Base-by-base conservation (phyloP, 23 tunicate species). In the Phallusia fumigata region DNA sequence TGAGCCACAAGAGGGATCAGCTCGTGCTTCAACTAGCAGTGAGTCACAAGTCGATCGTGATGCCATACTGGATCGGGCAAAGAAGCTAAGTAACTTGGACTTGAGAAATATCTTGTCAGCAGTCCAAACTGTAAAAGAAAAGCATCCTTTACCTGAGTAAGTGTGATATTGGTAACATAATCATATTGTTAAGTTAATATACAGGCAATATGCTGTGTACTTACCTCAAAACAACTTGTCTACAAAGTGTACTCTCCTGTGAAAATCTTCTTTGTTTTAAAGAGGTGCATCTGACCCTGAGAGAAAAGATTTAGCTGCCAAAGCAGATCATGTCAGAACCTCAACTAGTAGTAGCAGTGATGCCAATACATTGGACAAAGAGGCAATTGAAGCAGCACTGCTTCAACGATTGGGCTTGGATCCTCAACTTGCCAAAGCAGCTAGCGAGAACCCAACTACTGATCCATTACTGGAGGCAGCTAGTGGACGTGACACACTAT, bases 41-140 rank as follows among this genome's bases (percentile, higher is more conserved):
- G 47, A 58, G 69, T 13, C 28, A 24, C 69, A 22, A 21, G 69
- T 34, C 2, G 78, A 74, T 19, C 40, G 69, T 58, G 85, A 40
- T 33, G 49, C 84, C 21, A 82, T 90, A 22, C 33, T 90, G 64
- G 65, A 85, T 36, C 86, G 87, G 78, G 96, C 96, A 33, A 91
- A 86, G 36, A 84, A 79, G 33, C 47, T 91, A 33, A 87, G 91
- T 33, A 91, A 77, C 32, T 33, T 83, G 15, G 96, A 91, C 52
- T 32, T 91, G 33, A 82, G 83, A 49, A 91, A 91, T 53, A 88
- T 91, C n/a, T 74, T 91, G 22, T 86, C 96, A 0, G 90, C 90
- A 73, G 96, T 91, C n/a, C 72, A 91, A 74, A 51, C 82, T 32
- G 86, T 80, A 73, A 86, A 79, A 24, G 65, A 74, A 74, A 74